A percentile compares a stretch with the other conserved stretches of the same genome.
phyloP scores from a whole-genome alignment of 1,140 invertebrate genomes.

The Sycophaga agraensis region DNA sequence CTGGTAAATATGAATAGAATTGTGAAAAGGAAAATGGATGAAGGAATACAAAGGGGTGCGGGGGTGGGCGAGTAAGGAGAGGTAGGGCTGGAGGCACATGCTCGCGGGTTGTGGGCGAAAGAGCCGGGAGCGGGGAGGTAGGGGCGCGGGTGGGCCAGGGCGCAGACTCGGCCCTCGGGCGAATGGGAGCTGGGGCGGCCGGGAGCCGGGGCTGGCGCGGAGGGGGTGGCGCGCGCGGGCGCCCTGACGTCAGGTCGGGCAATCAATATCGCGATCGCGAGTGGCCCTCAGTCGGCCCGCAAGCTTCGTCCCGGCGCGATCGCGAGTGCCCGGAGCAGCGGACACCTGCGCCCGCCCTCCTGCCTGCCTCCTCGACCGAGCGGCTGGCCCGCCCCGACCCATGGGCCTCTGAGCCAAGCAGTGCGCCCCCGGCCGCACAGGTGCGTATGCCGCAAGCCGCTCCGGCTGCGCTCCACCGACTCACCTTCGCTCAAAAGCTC shows the following conservation, averaged over 20 bases:
- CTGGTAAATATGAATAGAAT: no score
- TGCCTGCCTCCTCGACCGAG: neutral
- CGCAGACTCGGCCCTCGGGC: neutral
- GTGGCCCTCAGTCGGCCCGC: slow-evolving; percentile 19
- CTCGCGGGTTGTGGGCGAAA: no score
- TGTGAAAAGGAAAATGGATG: no score
- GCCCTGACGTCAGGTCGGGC: slow-evolving; percentile 6
- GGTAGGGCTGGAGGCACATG: no score
- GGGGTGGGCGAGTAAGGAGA: no score
- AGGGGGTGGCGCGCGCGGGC: neutral
- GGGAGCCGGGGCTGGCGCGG: neutral
- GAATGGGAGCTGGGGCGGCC: neutral
- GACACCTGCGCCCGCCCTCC: neutral
- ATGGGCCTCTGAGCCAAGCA: neutral
- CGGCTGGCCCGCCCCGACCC: neutral
- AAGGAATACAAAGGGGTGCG: no score
- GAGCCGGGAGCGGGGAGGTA: no score
- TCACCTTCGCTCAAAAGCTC: no score
- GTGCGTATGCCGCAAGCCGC: no score
- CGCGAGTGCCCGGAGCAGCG: slow-evolving; percentile 1
- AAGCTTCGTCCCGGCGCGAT: slow-evolving; percentile 25
- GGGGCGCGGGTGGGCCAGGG: neutral
- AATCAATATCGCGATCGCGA: slow-evolving; percentile 25
- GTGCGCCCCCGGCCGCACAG: no score
- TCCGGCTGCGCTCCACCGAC: no score